Percentiles rank a stretch among this genome's conserved stretches.
phyloP scores from a whole-genome alignment of 2,113 vertebrate genomes.

The Leptosomus discolor region DNA sequence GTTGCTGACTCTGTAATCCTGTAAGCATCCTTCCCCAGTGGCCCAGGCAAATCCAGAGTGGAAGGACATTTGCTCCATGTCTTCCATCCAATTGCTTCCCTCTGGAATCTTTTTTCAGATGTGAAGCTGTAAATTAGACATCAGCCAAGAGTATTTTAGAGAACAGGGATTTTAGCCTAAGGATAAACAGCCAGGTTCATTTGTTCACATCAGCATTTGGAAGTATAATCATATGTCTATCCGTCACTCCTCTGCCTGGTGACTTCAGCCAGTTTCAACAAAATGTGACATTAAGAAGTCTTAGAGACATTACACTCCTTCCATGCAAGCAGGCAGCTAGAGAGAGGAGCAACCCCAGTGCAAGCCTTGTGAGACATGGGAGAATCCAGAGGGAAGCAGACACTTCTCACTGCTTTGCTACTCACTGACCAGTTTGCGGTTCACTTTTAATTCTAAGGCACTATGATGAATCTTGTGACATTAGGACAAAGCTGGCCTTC shows the following conservation, averaged over 20 bases:
- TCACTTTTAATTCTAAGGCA: neutral
- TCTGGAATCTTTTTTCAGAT: neutral
- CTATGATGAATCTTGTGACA: accelerated
- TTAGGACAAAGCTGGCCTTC: neutral
- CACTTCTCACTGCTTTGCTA: neutral
- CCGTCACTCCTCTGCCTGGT: neutral
- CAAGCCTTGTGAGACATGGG: neutral
- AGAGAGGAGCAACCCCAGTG: neutral
- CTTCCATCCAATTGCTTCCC: neutral
- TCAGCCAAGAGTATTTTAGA: neutral
- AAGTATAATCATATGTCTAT: neutral
- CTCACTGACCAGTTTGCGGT: accelerated
- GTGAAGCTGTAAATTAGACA: neutral
- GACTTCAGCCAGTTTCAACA: neutral
- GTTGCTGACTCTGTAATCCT: neutral
- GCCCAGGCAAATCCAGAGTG: neutral
- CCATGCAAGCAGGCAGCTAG: neutral
- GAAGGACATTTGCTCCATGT: neutral
- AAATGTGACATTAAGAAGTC: neutral
- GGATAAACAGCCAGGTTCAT: neutral
- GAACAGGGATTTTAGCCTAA: neutral
- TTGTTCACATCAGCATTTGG: neutral
- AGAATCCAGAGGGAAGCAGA: neutral
- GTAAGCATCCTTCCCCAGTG: neutral
- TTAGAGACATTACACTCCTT: neutral